Conservation (phyloP, 2,888 invertebrate genomes). For the Rapana venosa region DNA sequence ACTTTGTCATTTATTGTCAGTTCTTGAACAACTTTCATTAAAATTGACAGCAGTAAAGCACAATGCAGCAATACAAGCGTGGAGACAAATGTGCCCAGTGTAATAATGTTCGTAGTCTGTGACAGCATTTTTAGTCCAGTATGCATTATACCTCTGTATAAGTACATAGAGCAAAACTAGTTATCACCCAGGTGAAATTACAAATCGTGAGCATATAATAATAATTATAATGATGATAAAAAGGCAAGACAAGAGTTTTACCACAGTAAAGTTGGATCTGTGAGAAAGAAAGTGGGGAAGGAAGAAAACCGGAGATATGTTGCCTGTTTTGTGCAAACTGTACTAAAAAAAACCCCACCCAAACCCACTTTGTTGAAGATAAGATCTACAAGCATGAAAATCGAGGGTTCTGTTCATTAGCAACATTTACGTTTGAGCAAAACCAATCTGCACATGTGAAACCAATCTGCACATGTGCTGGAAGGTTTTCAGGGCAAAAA, state of each 20-base stretch:
- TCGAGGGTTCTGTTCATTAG: neutral
- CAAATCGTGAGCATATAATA: neutral
- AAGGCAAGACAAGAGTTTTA: too few relatives aligned
- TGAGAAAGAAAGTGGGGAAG: neutral
- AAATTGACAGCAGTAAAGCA: constrained; percentile 23
- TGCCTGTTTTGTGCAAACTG: neutral
- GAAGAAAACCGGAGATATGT: neutral
- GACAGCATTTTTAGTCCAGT: neutral
- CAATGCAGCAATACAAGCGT: constrained; percentile 18
- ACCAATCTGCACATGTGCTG: neutral
- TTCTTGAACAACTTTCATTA: constrained; percentile 16
- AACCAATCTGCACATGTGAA: neutral
- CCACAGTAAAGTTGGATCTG: neutral
- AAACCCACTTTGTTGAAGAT: neutral
- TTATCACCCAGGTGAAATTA: neutral
- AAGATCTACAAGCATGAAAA: neutral
- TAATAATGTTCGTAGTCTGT: neutral
- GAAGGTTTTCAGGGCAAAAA: neutral
- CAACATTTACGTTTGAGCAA: neutral
- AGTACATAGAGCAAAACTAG: neutral
- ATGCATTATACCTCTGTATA: neutral
- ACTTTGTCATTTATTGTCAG: constrained; percentile 3
- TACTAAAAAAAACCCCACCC: neutral
- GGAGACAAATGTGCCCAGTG: constrained; percentile 2
- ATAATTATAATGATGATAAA: neutral